These are phyloP conservation scores for Hepsetus odoe DNA, from an alignment of 2,113 vertebrate genomes.

Conservation along the genomic window DNA sequence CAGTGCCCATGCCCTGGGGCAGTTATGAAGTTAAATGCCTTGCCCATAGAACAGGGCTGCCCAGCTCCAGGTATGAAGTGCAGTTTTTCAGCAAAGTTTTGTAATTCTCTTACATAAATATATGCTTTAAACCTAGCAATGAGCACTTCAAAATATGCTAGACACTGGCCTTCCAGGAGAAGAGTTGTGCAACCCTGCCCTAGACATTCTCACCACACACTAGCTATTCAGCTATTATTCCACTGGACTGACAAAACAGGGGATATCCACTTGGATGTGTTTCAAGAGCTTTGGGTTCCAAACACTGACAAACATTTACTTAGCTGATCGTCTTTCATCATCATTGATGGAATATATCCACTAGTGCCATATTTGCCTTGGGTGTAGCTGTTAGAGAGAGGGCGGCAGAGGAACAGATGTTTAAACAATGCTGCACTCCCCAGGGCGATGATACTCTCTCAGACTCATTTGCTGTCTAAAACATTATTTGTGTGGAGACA, in stretches of 20 bases:
- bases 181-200: too few species aligned
- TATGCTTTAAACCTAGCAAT: too few species aligned
- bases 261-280: slow-evolving; percentile 72
- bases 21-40: too few species aligned
- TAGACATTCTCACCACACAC: not conserved
- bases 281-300: slow-evolving; percentile 41
- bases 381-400: slow-evolving; percentile 20
- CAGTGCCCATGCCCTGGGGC: too few species aligned
- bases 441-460: not conserved
- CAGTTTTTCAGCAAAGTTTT: too few species aligned
- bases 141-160: too few species aligned
- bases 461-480: not conserved
- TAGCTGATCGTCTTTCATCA: slow-evolving; percentile 59
- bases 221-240: slow-evolving; percentile 46
- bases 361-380: slow-evolving; percentile 15
- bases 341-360: slow-evolving; percentile 50
- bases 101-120: too few species aligned
- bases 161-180: too few species aligned
- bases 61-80: too few species aligned
- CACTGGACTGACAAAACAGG: slow-evolving; percentile 57
- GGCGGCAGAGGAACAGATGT: not conserved
- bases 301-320: slow-evolving; percentile 55
- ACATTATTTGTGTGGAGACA: not conserved
- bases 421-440: not conserved
- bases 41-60: too few species aligned